Conservation (phyloP, 2,888 invertebrate species). For the Pardosa pseudoannulata region DNA sequence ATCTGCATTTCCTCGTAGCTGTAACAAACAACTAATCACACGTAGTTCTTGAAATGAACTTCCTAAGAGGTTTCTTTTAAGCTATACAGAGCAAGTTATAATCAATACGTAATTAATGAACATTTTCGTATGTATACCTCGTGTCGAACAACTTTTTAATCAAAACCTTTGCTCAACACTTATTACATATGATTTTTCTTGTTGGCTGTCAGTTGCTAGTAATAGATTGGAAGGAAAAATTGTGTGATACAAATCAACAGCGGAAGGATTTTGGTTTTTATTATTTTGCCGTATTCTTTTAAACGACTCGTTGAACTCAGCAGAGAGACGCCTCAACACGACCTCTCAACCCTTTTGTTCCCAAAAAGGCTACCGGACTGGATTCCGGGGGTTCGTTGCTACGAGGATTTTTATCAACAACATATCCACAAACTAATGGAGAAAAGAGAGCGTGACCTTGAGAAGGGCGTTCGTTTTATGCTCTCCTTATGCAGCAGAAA, state of each 20-base stretch:
- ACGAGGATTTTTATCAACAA: neutral
- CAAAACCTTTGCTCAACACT: neutral
- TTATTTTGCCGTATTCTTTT: neutral
- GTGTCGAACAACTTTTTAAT: neutral
- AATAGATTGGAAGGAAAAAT: neutral
- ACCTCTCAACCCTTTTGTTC: slow-evolving; percentile 17
- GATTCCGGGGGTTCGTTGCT: slow-evolving; percentile 12
- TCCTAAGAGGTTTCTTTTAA: too few relatives aligned
- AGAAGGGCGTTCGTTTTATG: neutral
- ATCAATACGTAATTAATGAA: neutral
- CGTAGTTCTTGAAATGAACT: too few relatives aligned
- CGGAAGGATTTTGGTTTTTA: neutral
- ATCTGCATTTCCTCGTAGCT: too few relatives aligned
- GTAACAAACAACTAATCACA: too few relatives aligned
- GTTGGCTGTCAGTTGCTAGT: neutral
- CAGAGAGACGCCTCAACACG: neutral
- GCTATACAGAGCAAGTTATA: too few relatives aligned
- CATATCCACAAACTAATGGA: neutral
- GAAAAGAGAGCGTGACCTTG: neutral
- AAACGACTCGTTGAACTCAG: neutral
- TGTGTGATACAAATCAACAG: neutral
- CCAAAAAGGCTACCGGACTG: slow-evolving; percentile 8
- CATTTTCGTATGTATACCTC: neutral
- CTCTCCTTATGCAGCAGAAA: neutral
- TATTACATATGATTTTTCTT: neutral